Base-by-base conservation (phyloP, 2,888 invertebrate species). In the Conomelus anceps region DNA sequence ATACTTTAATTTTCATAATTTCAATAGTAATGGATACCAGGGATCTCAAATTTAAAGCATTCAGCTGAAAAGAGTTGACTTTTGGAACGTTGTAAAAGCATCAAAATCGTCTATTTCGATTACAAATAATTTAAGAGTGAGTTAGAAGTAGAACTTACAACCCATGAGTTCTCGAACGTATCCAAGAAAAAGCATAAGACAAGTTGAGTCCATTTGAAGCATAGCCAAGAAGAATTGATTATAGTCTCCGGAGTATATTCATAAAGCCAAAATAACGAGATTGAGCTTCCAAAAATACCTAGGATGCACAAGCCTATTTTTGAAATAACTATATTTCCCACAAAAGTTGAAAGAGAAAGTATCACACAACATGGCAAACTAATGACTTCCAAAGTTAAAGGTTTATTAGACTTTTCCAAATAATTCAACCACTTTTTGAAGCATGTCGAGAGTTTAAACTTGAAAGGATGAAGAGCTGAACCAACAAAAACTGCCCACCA, bases 401-500 rank as follows among this genome's bases (percentile, higher is more conserved):
- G 86, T 23, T 86, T 86, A 23, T 23, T 24, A 22, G 90, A 87
- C 87, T 86, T 94, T 92, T 97, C 96, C 85, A 96, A 93, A 89
- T 94, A 94, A 92, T 95, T 94, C 92, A 98, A 96, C 98, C 98
- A 98, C 91, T 95, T 95, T 92, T 96, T 96, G 23, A 98, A 94
- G 90, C 95, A 94, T 90, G 96, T 95, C 0, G 98, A 96, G 86
- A 99, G 93, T 89, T 95, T 96, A 90, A 96, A 95, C 93, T 99
- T 99, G 92, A 98, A 96, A 0, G 99, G 99, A 93, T 98, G 98
- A n/a, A 99, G 94, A 84, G 99, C 97, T 0, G 99, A 98, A n/a
- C 99, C 99, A 92, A 98, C 98, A 34, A 99, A 94, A 89, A 98
- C 94, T 0, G 99, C 99, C 99, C 99, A 99, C 91, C 99, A 95